These are phyloP conservation scores for Distichodus sexfasciatus DNA, from an alignment of 2,797 vertebrate species.

Conservation along the genomic window DNA sequence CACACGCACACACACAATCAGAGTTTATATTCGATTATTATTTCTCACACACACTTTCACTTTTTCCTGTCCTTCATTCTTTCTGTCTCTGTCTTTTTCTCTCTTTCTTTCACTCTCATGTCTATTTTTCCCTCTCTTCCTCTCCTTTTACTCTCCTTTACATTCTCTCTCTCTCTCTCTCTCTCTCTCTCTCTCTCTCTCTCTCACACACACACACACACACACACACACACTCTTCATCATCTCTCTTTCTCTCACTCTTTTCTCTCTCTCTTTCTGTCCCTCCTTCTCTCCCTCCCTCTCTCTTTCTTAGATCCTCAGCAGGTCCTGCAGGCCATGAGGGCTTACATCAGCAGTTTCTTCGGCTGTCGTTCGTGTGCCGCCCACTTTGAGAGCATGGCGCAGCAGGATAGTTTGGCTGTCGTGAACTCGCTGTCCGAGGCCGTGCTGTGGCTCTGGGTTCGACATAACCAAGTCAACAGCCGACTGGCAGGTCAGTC, in stretches of 20 bases:
- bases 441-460: conserved; percentile 87
- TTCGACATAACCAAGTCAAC: conserved; percentile 87
- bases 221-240: too few relatives aligned
- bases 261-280: not conserved
- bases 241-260: not conserved
- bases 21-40: not conserved
- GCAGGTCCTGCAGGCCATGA: conserved; percentile 83
- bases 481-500: conserved; percentile 82
- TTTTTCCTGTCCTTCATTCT: not conserved
- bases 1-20: not conserved
- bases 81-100: not conserved
- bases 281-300: not conserved
- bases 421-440: conserved; percentile 54
- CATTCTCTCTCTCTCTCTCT: not conserved
- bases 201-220: too few relatives aligned
- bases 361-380: conserved; percentile 87
- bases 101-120: not conserved
- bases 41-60: not conserved
- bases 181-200: not conserved
- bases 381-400: conserved; percentile 87
- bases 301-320: conserved; percentile 62
- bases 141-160: not conserved
- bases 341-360: conserved; percentile 79
- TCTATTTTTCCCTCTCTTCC: not conserved
- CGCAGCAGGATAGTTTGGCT: conserved; percentile 63